These are phyloP conservation scores for Tanytarsus gracilentus DNA, from an alignment of 2,888 invertebrate genomes.

Conservation along the genomic window DNA sequence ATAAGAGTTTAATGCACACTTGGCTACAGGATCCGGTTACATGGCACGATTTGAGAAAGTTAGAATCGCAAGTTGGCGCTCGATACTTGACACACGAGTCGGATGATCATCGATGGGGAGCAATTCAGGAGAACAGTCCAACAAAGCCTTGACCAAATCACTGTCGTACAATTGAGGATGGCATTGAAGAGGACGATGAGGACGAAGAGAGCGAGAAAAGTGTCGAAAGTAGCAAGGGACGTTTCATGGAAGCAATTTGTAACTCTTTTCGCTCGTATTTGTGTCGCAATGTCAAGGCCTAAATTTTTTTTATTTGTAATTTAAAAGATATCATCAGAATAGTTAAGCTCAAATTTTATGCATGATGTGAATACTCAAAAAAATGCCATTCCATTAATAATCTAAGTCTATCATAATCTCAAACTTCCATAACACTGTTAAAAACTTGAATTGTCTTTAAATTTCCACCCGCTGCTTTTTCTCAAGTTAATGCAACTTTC, in stretches of 20 bases:
- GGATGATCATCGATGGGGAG: conserved; percentile 82
- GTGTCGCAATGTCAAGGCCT: conserved; percentile 37
- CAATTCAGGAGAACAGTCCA: conserved; percentile 34
- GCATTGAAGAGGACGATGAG: background rate
- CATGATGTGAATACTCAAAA: too few species aligned
- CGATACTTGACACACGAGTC: conserved; percentile 87
- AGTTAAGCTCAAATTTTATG: too few species aligned
- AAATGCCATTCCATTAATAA: too few species aligned
- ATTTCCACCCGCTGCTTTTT: too few species aligned
- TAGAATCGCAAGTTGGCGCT: conserved; percentile 70
- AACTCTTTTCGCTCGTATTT: conserved; percentile 37
- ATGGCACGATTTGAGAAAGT: conserved; percentile 84
- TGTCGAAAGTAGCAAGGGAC: background rate
- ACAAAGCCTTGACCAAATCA: conserved; percentile 42
- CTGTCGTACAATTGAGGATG: background rate
- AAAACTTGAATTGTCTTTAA: too few species aligned
- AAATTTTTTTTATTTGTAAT: conserved; percentile 13
- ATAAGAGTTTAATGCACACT: conserved; percentile 87
- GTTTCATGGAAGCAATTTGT: conserved; percentile 26
- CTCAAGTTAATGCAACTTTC: too few species aligned
- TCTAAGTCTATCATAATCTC: too few species aligned
- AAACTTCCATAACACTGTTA: too few species aligned
- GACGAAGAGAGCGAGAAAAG: background rate
- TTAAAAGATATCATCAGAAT: background rate
- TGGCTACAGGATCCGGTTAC: conserved; percentile 97